Evolutionary conservation across 2,113 vertebrate genomes (phyloP).

Genomic region (Mellivora capensis): DNA sequence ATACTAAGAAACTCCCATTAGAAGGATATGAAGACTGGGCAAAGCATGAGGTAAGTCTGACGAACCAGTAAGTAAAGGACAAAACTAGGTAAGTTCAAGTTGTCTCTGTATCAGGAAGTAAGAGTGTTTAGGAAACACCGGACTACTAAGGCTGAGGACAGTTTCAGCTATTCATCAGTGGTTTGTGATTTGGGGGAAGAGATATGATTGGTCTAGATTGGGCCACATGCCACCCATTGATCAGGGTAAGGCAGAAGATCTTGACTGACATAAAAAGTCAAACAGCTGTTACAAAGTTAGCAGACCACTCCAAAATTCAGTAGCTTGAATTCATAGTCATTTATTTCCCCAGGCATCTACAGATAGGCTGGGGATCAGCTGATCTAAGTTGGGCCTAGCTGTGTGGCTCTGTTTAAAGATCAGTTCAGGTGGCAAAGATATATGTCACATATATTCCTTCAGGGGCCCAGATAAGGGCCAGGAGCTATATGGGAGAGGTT

Average conservation of each 20-base stretch:
- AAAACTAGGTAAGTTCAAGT: background rate
- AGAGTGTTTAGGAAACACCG: background rate
- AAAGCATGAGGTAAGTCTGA: no score
- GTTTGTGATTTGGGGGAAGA: background rate
- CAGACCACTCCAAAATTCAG: background rate
- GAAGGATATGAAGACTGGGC: background rate
- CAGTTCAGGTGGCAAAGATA: background rate
- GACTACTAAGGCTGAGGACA: background rate
- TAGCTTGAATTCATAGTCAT: background rate
- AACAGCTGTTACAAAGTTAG: background rate
- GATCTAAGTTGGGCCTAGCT: background rate
- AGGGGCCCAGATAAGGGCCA: background rate
- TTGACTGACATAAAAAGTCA: background rate
- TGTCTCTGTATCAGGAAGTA: background rate
- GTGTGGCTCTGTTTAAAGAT: background rate
- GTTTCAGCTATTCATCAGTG: background rate
- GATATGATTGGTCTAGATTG: background rate
- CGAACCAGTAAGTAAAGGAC: no score
- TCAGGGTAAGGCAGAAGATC: background rate
- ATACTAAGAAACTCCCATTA: background rate
- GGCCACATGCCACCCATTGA: background rate
- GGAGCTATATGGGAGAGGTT: fast-evolving
- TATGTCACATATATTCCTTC: background rate
- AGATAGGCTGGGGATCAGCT: background rate
- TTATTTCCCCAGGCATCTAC: background rate